Base-by-base conservation (phyloP, 2,113 vertebrate species). In the Suricata suricatta region DNA sequence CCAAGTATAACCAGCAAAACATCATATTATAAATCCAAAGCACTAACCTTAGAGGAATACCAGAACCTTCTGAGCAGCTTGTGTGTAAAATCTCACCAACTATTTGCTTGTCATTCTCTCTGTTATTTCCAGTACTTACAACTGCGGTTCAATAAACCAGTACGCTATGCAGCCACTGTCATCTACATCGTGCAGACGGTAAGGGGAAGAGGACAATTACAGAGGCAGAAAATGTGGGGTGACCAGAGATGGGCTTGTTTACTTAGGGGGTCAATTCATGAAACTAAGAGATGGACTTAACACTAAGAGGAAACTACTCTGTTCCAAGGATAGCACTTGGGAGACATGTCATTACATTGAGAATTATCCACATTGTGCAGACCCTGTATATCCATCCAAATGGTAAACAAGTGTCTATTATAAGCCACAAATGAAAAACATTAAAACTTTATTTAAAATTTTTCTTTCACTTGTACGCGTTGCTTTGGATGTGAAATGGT, bases 101-200 rank as follows among this genome's bases (percentile, higher is more conserved):
- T 79, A 33, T 91, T 92, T 74, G 63, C 5, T 44, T 25, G 5
- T 97, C 12, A 81, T 88, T 96, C 63, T 15, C 25, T 64, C 19
- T 96, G 35, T 98, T 98, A 97, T 71, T 93, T 91, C 85, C 82
- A 99, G 99, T 99, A 99, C 95, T 98, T 99, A 93, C 99, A 99
- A 88, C 97, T 99, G 88, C 98, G 99, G 90, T 99, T 99, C 98
- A 99, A 99, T 97, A 99, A 98, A 77, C 29, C 85, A 33, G 98
- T 99, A 81, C 99, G 99, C 1, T 93, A 99, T 35, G 99, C 98
- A 47, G 99, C 99, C n/a, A 99, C 99, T 0, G 0, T 99, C 74
- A 99, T 99, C 97, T 99, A 99, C 90, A 98, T 99, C 13, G 29
- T 99, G 60, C 99, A 99, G 96, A 99, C 98, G 74, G 99, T 99